Evolutionary conservation across 2,888 invertebrate genomes (phyloP), one percentile per base, ranked within the genome.

Genomic region (Trimorus sp.): DNA sequence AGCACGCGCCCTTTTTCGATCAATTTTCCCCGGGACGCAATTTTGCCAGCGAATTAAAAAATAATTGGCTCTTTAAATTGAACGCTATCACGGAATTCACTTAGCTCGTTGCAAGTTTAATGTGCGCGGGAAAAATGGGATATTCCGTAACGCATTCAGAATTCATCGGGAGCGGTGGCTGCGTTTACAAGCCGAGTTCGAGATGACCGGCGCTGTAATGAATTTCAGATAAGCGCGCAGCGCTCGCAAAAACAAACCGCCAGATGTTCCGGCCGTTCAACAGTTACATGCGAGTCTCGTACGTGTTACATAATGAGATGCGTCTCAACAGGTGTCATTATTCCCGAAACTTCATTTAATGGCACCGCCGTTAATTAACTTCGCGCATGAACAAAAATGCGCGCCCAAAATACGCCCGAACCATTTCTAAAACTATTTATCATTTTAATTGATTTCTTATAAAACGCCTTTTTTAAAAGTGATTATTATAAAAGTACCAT

Each of bases 301-400:
- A 76, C 75, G 68, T 58, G 83, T 74, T 79, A 76, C 69, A 62
- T 79, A 84, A 84, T 81, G 78, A 85, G 80, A 79, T 79, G 78
- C 78, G 63, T 74, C 70, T 82, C 82, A 85, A 85, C 84, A 85
- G 82, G 83, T 85, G 83, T 78, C 79, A 79, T 76, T 79, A 79
- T 83, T 76, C 42, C 66, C 63, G n/a, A 76, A 75, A 59, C 77
- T 82, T 76, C 65, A 77, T 79, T 81, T 26, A 82, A 82, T 70
- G 48, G 9, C 60, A 42, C 0, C 37, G 40, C 12, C 60, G 80
- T 80, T 75, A 70, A 80, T 80, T 76, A 76, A 73, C 60, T 76
- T 79, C 40, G 56, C 73, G 58, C 68, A 53, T 26, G 26, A 4
- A 26, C 26, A 26, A 26, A 26, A 26, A 26, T 26, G 26, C 26